Evolutionary conservation across 2,888 invertebrate genomes (phyloP), one percentile per base, ranked within the genome.

Genomic region (Cryptocephalus moraei): DNA sequence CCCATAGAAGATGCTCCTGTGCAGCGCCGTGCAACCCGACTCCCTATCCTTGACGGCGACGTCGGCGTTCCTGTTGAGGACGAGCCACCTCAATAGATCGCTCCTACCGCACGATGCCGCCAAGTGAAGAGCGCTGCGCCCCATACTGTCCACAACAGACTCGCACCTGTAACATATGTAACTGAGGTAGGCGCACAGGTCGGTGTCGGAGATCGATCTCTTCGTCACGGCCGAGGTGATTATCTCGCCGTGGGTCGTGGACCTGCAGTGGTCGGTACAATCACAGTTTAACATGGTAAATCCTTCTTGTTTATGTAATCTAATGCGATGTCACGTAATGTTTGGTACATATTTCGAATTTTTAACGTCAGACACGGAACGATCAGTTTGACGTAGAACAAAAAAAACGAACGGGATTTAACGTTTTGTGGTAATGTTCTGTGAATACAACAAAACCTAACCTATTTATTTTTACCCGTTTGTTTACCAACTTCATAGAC

Each of bases 1-100:
- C 0, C 91, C 91, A 69, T 89, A 89, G 66, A 84, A 89, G 14
- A 91, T 72, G 52, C 88, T 84, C 45, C 87, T 73, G 64, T 92
- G 92, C 22, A 92, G 70, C 0, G 91, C 79, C 8, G 88, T 90
- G 68, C 86, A 87, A 0, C 85, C 84, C 1, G 85, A 86, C 65
- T 87, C 87, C 0, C 69, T 62, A 64, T 89, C 87, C 50, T 76
- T 77, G 0, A 73, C 74, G 61, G 84, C 81, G 4, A 81, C 72
- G 46, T 84, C 81, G 0, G 81, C 80, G 49, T 73, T 69, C 42
- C 68, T 69, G 56, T 80, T 78, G 42, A 79, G 77, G 1, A 86
- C 61, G 1, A 92, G 71, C 53, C 53, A 53, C 34, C 45, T 49
- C 8, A 86, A 76, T 12, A 91, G 72, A 33, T 75, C 71, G 34